Evolutionary conservation across 2,888 invertebrate genomes (phyloP), one percentile per base, ranked within the genome.

Genomic region (Campoplex capitator): DNA sequence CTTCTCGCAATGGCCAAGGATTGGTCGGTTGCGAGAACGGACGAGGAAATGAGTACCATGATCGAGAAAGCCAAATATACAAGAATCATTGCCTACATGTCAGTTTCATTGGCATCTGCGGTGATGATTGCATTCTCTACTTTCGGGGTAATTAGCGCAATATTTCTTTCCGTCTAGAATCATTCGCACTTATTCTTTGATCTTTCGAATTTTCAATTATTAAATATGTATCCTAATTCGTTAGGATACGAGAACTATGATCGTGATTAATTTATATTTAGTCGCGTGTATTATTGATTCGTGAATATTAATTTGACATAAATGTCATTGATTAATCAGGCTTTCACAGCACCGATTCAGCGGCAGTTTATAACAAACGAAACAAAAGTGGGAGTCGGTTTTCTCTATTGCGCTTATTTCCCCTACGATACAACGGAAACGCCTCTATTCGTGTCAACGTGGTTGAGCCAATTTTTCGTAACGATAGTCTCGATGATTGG

Each of bases 361-460:
- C 82, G 78, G 13, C 58, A 73, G 28, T 58, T 78, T 8, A 85
- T 82, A 38, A 75, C 78, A 6, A 85, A 85, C 68, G 87, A 89
- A 13, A 84, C 88, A 3, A 56, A 54, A 54, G 82, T 84, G 75
- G 81, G 83, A 58, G 77, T 77, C 28, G 85, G 87, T 35, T 79
- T 85, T 68, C 58, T 87, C 58, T 82, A 88, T 88, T 83, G 89
- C 1, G 84, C 89, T 35, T 89, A 90, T 51, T 93, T 91, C 73
- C 91, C 91, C 0, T 93, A 90, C 83, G 84, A 93, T 23, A 89
- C 89, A 0, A 88, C 84, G 32, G 88, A 79, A 11, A 88, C 89
- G 68, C 88, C 89, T 3, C 80, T 86, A 68, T 93, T 89, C 65
- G 87, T 91, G 76, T 80, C 91, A 9, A 91, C 91, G 0, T 91